These are phyloP conservation scores for Antheraea mylitta DNA, from an alignment of 1,140 invertebrate genomes.

Conservation along the genomic window DNA sequence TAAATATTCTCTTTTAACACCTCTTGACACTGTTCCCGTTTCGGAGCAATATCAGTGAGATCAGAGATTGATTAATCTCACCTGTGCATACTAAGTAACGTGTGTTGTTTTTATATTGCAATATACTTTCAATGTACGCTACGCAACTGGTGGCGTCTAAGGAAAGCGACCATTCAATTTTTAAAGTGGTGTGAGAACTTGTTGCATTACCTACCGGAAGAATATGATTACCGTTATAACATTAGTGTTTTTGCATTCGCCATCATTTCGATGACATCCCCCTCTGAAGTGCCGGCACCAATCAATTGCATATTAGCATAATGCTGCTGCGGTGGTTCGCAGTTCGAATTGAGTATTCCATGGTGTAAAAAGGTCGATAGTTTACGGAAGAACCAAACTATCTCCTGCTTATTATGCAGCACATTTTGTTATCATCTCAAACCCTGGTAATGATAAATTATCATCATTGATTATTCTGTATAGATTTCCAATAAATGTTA, in stretches of 20 bases:
- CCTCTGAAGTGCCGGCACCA: constrained; percentile 59
- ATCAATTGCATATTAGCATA: constrained; percentile 60
- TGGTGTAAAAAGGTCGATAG: neutral
- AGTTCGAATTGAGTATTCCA: neutral
- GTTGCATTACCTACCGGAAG: constrained; percentile 48
- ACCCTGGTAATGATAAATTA: neutral
- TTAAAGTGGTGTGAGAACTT: constrained; percentile 11
- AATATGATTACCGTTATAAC: constrained; percentile 57
- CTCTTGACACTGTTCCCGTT: constrained; percentile 34
- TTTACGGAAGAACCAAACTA: neutral
- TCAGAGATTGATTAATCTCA: constrained; percentile 36
- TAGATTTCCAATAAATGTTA: too few species aligned
- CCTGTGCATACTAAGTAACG: constrained; percentile 23
- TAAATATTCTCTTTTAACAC: constrained; percentile 34
- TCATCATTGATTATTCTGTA: too few species aligned
- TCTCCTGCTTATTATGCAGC: neutral
- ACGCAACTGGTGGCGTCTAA: constrained; percentile 33
- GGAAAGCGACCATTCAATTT: constrained; percentile 40
- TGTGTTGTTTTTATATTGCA: constrained; percentile 14
- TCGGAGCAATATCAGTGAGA: constrained; percentile 30
- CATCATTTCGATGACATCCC: constrained; percentile 58
- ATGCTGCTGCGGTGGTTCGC: neutral
- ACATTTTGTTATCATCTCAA: neutral
- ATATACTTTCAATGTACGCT: constrained; percentile 27
- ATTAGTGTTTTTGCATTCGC: constrained; percentile 72